Evolutionary conservation across 2,113 vertebrate genomes (phyloP).

Genomic region (Passer domesticus): DNA sequence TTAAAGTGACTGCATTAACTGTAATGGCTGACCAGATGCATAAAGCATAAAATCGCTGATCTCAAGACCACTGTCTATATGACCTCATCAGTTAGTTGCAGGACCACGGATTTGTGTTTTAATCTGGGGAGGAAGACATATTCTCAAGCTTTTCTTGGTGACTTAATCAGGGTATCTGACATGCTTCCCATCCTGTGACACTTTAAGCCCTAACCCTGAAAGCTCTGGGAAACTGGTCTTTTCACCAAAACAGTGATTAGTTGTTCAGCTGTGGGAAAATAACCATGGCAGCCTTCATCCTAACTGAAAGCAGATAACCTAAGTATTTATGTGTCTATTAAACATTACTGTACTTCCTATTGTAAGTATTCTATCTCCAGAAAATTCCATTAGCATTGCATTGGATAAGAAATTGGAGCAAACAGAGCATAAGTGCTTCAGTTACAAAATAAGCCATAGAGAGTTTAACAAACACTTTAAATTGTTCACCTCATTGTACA

Average conservation of each 20-base stretch:
- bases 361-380: not conserved
- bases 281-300: not conserved
- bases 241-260: not conserved
- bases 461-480: not conserved
- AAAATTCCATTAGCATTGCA: not conserved
- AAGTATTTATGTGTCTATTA: not conserved
- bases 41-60: not conserved
- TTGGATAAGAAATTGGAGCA: not conserved
- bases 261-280: not conserved
- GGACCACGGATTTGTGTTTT: not conserved
- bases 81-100: not conserved
- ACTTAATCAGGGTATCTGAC: not conserved
- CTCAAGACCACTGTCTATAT: not conserved
- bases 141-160: not conserved
- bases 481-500: not conserved
- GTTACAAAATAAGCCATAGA: not conserved
- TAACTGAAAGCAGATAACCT: not conserved
- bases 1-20: not conserved
- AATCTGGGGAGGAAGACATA: not conserved
- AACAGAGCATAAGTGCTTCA: fast-evolving
- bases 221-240: not conserved
- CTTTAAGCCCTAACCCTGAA: not conserved
- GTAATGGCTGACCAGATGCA: fast-evolving
- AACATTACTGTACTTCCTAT: not conserved
- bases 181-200: not conserved